Evolutionary conservation across 2,113 vertebrate species (phyloP).

Genomic region (Cervus canadensis): DNA sequence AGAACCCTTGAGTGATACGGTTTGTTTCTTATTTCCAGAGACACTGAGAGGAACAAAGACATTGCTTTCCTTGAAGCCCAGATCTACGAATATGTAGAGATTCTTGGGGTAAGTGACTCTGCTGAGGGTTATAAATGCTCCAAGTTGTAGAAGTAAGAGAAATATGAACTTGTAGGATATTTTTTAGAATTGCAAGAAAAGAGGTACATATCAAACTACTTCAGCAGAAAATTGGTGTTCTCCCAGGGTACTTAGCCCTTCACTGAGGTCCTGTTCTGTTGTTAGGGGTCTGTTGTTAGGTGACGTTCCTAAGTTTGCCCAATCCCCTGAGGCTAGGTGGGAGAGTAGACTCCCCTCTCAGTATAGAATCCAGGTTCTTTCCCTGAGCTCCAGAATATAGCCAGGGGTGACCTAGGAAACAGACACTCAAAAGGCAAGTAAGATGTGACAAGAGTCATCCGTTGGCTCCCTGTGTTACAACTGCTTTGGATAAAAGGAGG

Average conservation of each 20-base stretch:
- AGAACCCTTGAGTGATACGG: slow-evolving; percentile 15
- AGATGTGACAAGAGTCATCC: not conserved
- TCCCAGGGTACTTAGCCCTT: not conserved
- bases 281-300: not conserved
- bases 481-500: not conserved
- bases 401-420: not conserved
- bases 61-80: slow-evolving; percentile 96
- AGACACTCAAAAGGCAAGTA: not conserved
- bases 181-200: not conserved
- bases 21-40: slow-evolving; percentile 81
- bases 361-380: not conserved
- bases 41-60: slow-evolving; percentile 97
- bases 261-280: not conserved
- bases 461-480: not conserved
- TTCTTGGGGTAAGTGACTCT: slow-evolving; percentile 90
- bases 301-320: not conserved
- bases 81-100: slow-evolving; percentile 97
- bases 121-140: not conserved
- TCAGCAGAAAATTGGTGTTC: not conserved
- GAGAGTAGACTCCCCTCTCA: not conserved
- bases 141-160: not conserved
- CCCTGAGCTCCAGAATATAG: not conserved
- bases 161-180: not conserved
- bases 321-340: not conserved
- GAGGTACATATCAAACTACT: not conserved